Percentiles rank a stretch among this genome's conserved stretches.
These are phyloP conservation scores for Leptopilina syphax DNA, from an alignment of 2,888 invertebrate genomes.

Conservation along the genomic window DNA sequence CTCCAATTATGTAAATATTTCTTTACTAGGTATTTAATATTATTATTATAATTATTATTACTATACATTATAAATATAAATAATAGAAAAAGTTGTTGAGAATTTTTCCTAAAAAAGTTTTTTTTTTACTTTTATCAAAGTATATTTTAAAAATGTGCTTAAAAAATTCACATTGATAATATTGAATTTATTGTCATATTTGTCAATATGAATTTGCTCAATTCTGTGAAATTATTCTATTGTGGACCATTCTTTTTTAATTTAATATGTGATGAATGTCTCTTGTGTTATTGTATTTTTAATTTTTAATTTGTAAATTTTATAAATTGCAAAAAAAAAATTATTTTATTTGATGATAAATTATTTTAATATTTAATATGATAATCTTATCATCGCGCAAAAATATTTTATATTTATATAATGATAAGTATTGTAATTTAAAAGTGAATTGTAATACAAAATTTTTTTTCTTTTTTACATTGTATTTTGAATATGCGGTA, in stretches of 20 bases:
- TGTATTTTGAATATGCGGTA: neutral
- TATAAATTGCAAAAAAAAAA: no score
- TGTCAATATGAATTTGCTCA: neutral
- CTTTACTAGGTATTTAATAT: neutral
- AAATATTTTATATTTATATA: neutral
- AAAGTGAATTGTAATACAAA: no score
- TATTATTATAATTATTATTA: neutral
- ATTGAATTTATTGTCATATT: no score
- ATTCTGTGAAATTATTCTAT: no score
- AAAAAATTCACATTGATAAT: neutral
- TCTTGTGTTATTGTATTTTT: no score
- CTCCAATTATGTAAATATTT: constrained; percentile 34
- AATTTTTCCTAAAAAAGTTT: neutral
- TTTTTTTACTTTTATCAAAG: neutral
- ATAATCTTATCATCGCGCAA: neutral
- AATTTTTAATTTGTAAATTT: no score
- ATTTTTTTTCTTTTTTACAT: neutral
- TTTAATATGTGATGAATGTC: no score
- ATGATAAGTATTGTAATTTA: neutral
- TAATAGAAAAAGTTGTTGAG: neutral
- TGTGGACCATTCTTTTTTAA: no score
- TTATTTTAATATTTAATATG: no score
- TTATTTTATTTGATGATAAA: no score
- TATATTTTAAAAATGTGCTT: neutral
- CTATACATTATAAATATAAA: neutral